Conservation (phyloP, 2,797 vertebrate species). For the Pachyuromys duprasi region DNA sequence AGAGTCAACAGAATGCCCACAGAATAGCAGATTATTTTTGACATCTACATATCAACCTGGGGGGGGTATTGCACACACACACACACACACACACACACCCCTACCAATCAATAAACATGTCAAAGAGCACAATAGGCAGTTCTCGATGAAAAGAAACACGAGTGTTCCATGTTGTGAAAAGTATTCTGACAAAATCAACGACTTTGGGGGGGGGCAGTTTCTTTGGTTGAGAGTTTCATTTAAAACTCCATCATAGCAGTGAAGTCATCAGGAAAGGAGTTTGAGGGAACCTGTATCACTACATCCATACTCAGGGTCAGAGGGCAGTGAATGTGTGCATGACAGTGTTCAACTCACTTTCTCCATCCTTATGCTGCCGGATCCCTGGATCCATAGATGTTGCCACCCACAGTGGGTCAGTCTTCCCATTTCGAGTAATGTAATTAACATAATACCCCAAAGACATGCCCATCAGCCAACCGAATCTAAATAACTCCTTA, state of each 20-base stretch:
- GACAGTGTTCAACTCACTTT: neutral
- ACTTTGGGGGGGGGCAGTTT: neutral
- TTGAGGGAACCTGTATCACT: neutral
- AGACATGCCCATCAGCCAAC: neutral
- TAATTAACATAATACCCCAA: neutral
- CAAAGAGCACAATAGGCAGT: too few species aligned
- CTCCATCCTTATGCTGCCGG: neutral
- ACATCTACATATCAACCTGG: neutral
- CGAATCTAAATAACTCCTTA: neutral
- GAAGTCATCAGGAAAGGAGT: neutral
- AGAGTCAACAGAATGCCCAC: neutral
- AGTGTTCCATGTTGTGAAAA: neutral
- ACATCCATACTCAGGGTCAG: neutral
- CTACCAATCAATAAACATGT: neutral
- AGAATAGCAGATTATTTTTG: neutral
- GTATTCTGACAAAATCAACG: neutral
- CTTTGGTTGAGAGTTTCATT: neutral
- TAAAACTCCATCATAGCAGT: neutral
- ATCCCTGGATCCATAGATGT: neutral
- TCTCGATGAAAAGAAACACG: neutral
- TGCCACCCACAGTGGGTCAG: too few species aligned
- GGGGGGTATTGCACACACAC: neutral
- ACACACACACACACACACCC: neutral
- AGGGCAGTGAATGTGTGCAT: neutral
- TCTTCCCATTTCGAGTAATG: neutral